Evolutionary conservation across 2,888 invertebrate genomes (phyloP).

Genomic region (Smittia sp.): DNA sequence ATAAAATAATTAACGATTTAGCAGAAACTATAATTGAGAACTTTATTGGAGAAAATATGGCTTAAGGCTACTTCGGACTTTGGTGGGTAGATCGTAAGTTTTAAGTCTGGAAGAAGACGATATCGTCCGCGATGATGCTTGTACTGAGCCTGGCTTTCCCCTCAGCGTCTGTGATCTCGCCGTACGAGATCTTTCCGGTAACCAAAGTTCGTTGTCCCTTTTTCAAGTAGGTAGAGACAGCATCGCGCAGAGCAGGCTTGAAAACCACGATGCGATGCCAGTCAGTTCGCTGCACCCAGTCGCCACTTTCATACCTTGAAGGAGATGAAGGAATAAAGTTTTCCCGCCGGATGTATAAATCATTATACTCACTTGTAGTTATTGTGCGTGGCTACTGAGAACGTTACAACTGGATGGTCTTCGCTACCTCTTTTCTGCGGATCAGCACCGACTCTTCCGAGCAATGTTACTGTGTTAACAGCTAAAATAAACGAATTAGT

Average conservation of each 20-base stretch:
- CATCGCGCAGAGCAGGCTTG: conserved; percentile 76
- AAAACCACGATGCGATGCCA: conserved; percentile 91
- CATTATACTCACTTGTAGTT: conserved; percentile 63
- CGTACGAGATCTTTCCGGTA: conserved; percentile 78
- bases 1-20: too few species aligned
- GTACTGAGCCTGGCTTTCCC: conserved; percentile 71
- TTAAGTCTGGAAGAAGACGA: conserved; percentile 69
- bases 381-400: conserved; percentile 85
- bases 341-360: not conserved
- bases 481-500: conserved; percentile 55
- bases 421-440: conserved; percentile 80
- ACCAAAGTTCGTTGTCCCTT: conserved; percentile 85
- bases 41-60: not conserved
- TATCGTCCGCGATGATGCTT: conserved; percentile 81
- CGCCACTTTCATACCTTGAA: conserved; percentile 66
- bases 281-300: conserved; percentile 80
- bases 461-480: conserved; percentile 76
- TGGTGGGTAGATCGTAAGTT: not conserved
- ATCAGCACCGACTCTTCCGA: conserved; percentile 86
- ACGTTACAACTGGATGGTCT: conserved; percentile 81
- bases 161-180: conserved; percentile 75
- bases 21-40: too few species aligned
- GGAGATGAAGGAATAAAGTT: not conserved
- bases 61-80: not conserved
- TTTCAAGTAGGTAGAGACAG: conserved; percentile 72